These are phyloP conservation scores for Dolichomitus sp. DNA, from an alignment of 2,888 invertebrate species.

Conservation along the genomic window DNA sequence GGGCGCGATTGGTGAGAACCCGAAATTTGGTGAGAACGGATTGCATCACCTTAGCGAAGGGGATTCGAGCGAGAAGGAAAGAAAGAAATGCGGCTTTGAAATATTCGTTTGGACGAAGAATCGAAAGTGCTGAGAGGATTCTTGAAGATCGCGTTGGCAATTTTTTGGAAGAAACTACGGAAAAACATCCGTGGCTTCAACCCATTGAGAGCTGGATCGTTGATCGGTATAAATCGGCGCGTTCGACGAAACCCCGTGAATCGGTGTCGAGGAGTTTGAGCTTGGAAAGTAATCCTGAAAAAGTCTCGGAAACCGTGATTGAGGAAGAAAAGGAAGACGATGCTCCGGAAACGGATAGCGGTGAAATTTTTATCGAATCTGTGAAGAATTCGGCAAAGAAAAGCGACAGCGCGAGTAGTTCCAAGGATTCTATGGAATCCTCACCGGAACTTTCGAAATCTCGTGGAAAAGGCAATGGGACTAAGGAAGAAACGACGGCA, in stretches of 20 bases:
- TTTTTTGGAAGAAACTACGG: constrained; percentile 76
- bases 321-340: constrained; percentile 8
- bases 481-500: constrained; percentile 32
- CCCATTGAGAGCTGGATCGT: constrained; percentile 79
- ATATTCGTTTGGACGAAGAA: constrained; percentile 63
- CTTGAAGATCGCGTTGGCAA: constrained; percentile 73
- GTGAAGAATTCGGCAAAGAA: constrained; percentile 26
- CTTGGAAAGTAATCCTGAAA: constrained; percentile 30
- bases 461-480: neutral
- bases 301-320: neutral
- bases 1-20: constrained; percentile 51
- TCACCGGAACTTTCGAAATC: constrained; percentile 36
- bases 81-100: constrained; percentile 64
- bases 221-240: constrained; percentile 70
- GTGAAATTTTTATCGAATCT: constrained; percentile 13
- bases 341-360: neutral
- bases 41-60: constrained; percentile 58
- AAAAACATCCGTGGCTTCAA: constrained; percentile 79
- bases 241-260: neutral
- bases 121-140: constrained; percentile 67
- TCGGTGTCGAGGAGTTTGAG: constrained; percentile 9
- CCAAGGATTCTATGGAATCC: constrained; percentile 39
- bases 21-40: constrained; percentile 61
- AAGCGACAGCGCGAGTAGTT: constrained; percentile 3
- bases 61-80: constrained; percentile 56